These are phyloP conservation scores for Prenolepis imparis DNA, from an alignment of 2,888 invertebrate species.

Conservation along the genomic window DNA sequence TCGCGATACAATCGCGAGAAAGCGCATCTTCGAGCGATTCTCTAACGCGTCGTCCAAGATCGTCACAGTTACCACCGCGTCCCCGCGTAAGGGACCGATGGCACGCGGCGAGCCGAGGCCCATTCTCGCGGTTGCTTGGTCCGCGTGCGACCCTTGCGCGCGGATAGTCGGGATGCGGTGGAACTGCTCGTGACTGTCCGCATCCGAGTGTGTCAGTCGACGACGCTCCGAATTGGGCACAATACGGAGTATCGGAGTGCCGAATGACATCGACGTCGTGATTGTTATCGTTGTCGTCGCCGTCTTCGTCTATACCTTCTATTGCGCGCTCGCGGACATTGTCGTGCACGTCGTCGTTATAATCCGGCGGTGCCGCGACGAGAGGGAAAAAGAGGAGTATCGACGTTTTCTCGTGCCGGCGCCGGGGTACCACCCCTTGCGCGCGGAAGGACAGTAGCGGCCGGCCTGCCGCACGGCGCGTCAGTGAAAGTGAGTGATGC, in stretches of 20 bases:
- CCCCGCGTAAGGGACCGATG: slow-evolving; percentile 65
- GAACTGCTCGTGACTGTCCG: slow-evolving; percentile 75
- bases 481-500: slow-evolving; percentile 80
- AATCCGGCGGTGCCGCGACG: slow-evolving; percentile 35
- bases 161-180: slow-evolving; percentile 70
- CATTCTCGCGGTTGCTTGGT: slow-evolving; percentile 55
- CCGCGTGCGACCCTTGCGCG: slow-evolving; percentile 67
- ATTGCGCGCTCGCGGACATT: neutral
- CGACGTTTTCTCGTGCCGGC: slow-evolving; percentile 71
- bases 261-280: slow-evolving; percentile 39
- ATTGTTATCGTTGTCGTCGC: neutral
- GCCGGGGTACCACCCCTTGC: slow-evolving; percentile 65
- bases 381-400: slow-evolving; percentile 74
- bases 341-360: slow-evolving; percentile 44
- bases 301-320: neutral
- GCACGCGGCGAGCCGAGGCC: slow-evolving; percentile 67
- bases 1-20: slow-evolving; percentile 12
- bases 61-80: slow-evolving; percentile 17
- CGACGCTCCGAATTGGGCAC: slow-evolving; percentile 48
- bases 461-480: slow-evolving; percentile 55
- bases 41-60: slow-evolving; percentile 33
- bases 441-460: slow-evolving; percentile 64
- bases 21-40: slow-evolving; percentile 18
- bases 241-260: slow-evolving; percentile 36
- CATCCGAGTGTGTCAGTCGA: slow-evolving; percentile 62